Percentiles rank a stretch among this genome's conserved stretches.
phyloP scores from a whole-genome alignment of 2,888 invertebrate species.

The Microctonus aethiopoides region DNA sequence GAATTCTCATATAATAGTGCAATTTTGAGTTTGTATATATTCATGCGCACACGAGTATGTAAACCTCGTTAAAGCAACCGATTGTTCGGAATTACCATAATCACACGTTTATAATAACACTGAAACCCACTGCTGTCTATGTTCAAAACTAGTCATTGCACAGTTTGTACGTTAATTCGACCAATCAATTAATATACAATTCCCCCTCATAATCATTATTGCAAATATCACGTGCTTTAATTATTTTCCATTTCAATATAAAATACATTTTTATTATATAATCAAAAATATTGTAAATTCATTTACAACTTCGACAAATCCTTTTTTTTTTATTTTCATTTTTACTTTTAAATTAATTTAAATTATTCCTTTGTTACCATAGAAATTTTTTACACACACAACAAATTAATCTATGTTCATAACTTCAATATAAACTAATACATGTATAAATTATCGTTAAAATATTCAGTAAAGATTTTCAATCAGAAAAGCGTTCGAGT shows the following conservation, averaged over 20 bases:
- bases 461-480: background rate
- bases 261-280: no score
- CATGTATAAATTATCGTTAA: no score
- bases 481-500: background rate
- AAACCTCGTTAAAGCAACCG: slow-evolving; percentile 28
- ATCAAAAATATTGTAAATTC: no score
- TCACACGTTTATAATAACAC: background rate
- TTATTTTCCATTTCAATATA: no score
- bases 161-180: slow-evolving; percentile 13
- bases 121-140: background rate
- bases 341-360: no score
- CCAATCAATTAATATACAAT: slow-evolving; percentile 11
- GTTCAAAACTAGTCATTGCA: background rate
- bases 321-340: no score
- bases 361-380: no score
- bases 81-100: slow-evolving; percentile 40
- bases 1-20: slow-evolving; percentile 24
- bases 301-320: no score
- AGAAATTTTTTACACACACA: no score
- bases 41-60: slow-evolving; percentile 18
- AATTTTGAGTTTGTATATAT: slow-evolving; percentile 32
- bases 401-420: no score
- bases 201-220: background rate
- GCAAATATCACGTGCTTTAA: no score
- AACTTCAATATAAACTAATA: no score